Percentiles rank a stretch among this genome's conserved stretches.
phyloP scores from a whole-genome alignment of 2,113 vertebrate genomes.

The Psammodynastes pulverulentus region DNA sequence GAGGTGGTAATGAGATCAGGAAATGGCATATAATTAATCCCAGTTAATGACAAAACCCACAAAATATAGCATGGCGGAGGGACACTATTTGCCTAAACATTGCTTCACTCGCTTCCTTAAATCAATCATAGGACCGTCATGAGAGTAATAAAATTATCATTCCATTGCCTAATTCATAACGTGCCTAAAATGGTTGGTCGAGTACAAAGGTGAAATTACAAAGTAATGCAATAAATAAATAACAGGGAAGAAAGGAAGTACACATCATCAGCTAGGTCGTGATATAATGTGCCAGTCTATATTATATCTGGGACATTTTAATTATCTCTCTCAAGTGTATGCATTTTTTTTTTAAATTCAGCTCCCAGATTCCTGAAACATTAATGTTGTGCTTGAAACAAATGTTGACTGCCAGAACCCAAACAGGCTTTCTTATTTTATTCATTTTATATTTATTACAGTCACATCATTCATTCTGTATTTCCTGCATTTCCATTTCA shows the following conservation, averaged over 20 bases:
- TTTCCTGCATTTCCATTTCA: background rate
- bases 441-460: background rate
- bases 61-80: background rate
- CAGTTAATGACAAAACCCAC: slow-evolving; percentile 38
- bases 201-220: background rate
- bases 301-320: background rate
- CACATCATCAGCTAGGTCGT: background rate
- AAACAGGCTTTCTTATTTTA: background rate
- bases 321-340: background rate
- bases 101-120: slow-evolving; percentile 3
- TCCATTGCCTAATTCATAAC: background rate
- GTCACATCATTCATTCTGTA: background rate
- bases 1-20: slow-evolving; percentile 38
- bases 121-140: background rate
- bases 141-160: background rate
- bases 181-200: background rate
- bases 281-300: background rate
- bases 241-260: background rate
- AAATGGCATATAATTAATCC: slow-evolving; percentile 39
- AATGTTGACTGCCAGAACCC: background rate
- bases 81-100: background rate
- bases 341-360: background rate
- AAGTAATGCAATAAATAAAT: background rate
- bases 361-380: background rate
- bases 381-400: background rate